Percentiles rank a stretch among this genome's conserved stretches.
These are phyloP conservation scores for Dioctria rufipes DNA, from an alignment of 2,888 invertebrate genomes.

Conservation along the genomic window DNA sequence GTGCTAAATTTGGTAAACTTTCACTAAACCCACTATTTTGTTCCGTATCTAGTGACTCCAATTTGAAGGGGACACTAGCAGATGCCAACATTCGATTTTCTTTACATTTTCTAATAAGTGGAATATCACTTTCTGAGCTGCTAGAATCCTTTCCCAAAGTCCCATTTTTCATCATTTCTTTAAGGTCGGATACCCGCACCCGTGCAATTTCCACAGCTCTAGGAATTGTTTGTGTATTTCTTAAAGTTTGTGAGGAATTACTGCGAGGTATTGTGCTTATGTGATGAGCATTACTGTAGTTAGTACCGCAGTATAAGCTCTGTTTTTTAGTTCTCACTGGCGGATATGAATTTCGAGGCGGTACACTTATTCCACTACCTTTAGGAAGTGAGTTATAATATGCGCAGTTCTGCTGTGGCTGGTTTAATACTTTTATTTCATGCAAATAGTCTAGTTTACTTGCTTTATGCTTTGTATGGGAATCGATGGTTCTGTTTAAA, in stretches of 20 bases:
- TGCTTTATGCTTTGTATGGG: conserved; percentile 52
- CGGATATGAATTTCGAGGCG: conserved; percentile 77
- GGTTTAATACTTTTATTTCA: conserved; percentile 69
- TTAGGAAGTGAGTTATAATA: conserved; percentile 71
- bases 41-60: conserved; percentile 72
- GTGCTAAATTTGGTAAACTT: conserved; percentile 81
- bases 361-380: conserved; percentile 74
- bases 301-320: conserved; percentile 61
- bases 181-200: conserved; percentile 69
- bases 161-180: conserved; percentile 69
- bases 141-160: conserved; percentile 68
- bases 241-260: conserved; percentile 76
- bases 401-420: conserved; percentile 64
- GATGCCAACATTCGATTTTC: conserved; percentile 72
- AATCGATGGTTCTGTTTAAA: conserved; percentile 60
- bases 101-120: conserved; percentile 71
- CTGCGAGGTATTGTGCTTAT: conserved; percentile 76
- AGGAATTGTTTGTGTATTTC: conserved; percentile 67
- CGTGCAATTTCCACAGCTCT: conserved; percentile 70
- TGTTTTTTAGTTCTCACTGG: conserved; percentile 75
- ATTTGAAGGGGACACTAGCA: conserved; percentile 78
- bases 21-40: conserved; percentile 75
- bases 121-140: conserved; percentile 75
- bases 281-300: conserved; percentile 49
- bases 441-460: conserved; percentile 69